Percentiles rank a stretch among this genome's conserved stretches.
Conservation (phyloP, 2,797 vertebrate species). For the Enteromius fasciolatus region DNA sequence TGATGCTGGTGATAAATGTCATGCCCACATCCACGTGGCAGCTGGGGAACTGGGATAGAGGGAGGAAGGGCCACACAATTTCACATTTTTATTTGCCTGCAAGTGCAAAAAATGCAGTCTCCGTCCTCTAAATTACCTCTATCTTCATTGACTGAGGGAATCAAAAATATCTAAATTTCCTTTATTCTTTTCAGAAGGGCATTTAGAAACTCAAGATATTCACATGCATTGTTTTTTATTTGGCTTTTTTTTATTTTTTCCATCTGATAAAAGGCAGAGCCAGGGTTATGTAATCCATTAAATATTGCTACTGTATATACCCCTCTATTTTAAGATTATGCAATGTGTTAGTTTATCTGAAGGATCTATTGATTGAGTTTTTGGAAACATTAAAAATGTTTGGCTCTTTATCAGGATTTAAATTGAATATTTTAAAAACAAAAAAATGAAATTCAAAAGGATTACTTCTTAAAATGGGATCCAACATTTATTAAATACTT, state of each 20-base stretch:
- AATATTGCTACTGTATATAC: neutral
- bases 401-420: neutral
- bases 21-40: constrained; percentile 31
- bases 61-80: constrained; percentile 33
- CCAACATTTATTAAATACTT: too few species aligned
- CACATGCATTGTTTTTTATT: neutral
- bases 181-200: constrained; percentile 1
- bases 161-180: constrained; percentile 7
- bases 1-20: constrained; percentile 58
- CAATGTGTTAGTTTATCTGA: neutral
- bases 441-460: too few species aligned
- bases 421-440: neutral
- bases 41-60: constrained; percentile 33
- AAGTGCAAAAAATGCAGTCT: constrained; percentile 32
- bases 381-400: too few species aligned
- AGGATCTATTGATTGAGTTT: neutral
- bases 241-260: neutral
- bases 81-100: constrained; percentile 44
- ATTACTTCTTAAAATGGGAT: too few species aligned
- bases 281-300: constrained; percentile 20
- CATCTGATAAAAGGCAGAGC: constrained; percentile 13
- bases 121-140: constrained; percentile 34
- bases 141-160: constrained; percentile 22
- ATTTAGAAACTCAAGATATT: neutral
- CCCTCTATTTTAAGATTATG: constrained; percentile 7